phyloP scores from a whole-genome alignment of 1,140 invertebrate species.

The Limonius californicus region DNA sequence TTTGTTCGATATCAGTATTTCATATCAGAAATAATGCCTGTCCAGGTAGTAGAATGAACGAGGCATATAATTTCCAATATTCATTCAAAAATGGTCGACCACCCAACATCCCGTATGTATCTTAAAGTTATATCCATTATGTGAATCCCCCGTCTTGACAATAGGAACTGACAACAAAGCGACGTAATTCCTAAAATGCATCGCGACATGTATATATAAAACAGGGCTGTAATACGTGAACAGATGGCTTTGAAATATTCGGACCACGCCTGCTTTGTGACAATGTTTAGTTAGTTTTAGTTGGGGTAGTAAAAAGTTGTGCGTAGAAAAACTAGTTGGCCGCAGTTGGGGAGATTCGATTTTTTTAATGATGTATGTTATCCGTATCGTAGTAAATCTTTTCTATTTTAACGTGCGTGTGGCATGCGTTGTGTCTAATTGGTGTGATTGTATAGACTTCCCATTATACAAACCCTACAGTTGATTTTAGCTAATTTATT shows the following conservation, averaged over 20 bases:
- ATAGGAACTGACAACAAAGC: slow-evolving; percentile 8
- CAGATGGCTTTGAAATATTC: slow-evolving; percentile 11
- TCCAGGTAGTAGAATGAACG: neutral
- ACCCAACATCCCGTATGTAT: neutral
- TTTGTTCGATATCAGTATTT: neutral
- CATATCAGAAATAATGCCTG: neutral
- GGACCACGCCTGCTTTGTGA: slow-evolving; percentile 1
- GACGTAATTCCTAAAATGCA: slow-evolving; percentile 3
- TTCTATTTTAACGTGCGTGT: neutral
- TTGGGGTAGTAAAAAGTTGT: slow-evolving; percentile 9
- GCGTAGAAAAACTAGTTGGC: slow-evolving; percentile 2
- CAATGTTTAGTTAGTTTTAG: slow-evolving; percentile 7
- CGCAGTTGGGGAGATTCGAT: neutral
- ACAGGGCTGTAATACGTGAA: neutral
- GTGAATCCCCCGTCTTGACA: neutral
- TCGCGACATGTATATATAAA: slow-evolving; percentile 12
- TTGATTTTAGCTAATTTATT: neutral
- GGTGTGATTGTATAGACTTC: neutral
- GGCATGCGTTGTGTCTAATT: neutral
- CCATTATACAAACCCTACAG: neutral
- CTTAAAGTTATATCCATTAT: slow-evolving; percentile 4
- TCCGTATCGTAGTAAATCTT: neutral
- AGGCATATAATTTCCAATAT: slow-evolving; percentile 3
- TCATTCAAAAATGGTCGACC: slow-evolving; percentile 2
- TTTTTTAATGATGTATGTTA: slow-evolving; percentile 7